A percentile compares a stretch with the other conserved stretches of the same genome.
Conservation (phyloP, 2,888 invertebrate genomes). For the Campaea margaritaria region DNA sequence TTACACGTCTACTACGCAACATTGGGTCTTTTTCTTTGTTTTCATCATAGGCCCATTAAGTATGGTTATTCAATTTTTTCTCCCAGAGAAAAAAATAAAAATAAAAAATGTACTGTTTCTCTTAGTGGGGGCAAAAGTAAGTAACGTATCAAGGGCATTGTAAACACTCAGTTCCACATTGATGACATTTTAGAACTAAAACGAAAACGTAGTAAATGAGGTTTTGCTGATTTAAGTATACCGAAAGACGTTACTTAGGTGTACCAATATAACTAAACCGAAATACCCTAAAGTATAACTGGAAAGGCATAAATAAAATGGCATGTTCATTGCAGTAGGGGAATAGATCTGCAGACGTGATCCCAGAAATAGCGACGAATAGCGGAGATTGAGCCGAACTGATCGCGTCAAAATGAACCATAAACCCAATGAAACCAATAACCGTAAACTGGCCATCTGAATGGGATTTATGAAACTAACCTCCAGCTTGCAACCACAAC, state of each 20-base stretch:
- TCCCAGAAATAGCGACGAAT: constrained; percentile 53
- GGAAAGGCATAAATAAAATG: constrained; percentile 16
- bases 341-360: constrained; percentile 43
- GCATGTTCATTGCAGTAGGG: constrained; percentile 32
- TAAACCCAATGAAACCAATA: constrained; percentile 67
- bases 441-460: constrained; percentile 65
- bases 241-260: too few relatives aligned
- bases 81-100: too few relatives aligned
- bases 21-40: not conserved
- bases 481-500: constrained; percentile 45
- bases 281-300: constrained; percentile 1
- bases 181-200: too few relatives aligned
- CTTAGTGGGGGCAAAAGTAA: too few relatives aligned
- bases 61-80: too few relatives aligned
- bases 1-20: constrained; percentile 9
- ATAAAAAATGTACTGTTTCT: too few relatives aligned
- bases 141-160: too few relatives aligned
- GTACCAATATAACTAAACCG: too few relatives aligned
- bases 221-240: too few relatives aligned
- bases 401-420: constrained; percentile 66
- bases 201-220: too few relatives aligned
- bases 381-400: constrained; percentile 56
- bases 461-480: constrained; percentile 65
- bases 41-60: too few relatives aligned
- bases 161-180: too few relatives aligned